Base-by-base conservation (phyloP, 2,888 invertebrate genomes). In the Meta bourneti region DNA sequence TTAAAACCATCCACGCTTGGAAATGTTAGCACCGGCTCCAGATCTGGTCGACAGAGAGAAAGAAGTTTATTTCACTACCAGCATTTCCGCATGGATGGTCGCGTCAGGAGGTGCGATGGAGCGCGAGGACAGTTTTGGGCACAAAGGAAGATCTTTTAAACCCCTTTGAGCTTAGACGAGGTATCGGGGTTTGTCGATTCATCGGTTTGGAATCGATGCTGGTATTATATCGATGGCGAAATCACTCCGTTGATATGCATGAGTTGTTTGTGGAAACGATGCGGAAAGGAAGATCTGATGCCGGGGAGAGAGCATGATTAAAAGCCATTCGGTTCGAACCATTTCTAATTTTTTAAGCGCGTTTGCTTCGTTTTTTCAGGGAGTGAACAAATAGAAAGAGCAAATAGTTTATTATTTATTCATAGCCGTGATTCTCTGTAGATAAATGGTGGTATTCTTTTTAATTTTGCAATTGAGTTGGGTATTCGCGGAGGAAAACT, bases 1-100 rank as follows among this genome's bases (percentile, higher is more conserved):
- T 88, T 88, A 88, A 88, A 88, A 75, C 34, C 78, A 72, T 34
- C 54, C 78, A 87, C 71, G 79, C 87, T 48, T 72, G 54, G 54
- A 71, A 54, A 34, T 54, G 78, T 34, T 48, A 87, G 52, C 69
- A 70, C 20, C 34, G 52, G 71, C 71, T 78, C 69, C 77, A 49
- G 81, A 81, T 70, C 70, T 13, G n/a, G 81, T 69, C 70, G 70
- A 81, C 54, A 54, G 84, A 16, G 19, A 13, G 49, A 85, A 74
- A 72, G 87, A 75, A 81, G 51, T 77, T 81, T 74, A 80, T 81
- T 69, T 72, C 88, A 69, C 48, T 81, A 75, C 81, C 88, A 81
- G 74, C 69, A 80, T 88, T 88, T 88, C 72, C 20, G 61, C 61
- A n/a, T 19, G 88, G 74, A 6, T 49, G 75, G 20, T 11, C 74